These are phyloP conservation scores for human DNA, from an alignment of 2,113 vertebrate genomes.

Conservation along the genomic window DNA sequence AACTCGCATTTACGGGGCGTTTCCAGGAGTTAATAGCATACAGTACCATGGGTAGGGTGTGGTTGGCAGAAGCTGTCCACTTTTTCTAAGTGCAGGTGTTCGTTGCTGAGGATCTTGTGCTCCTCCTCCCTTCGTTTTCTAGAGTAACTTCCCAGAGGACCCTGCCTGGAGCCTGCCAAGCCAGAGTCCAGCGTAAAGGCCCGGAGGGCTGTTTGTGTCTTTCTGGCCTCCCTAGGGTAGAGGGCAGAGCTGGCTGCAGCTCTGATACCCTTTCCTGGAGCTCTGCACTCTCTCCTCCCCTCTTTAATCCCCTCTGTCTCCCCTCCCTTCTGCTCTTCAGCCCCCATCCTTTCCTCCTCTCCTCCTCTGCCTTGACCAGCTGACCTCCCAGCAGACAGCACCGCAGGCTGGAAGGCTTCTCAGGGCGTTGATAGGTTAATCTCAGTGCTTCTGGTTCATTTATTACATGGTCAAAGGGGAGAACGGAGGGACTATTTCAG, in stretches of 20 bases:
- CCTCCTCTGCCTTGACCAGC: neutral
- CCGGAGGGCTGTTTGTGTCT: neutral
- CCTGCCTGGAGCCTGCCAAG: neutral
- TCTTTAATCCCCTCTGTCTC: neutral
- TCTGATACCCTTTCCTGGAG: neutral
- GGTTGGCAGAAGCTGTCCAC: neutral
- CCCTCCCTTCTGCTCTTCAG: neutral
- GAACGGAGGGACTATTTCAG: neutral
- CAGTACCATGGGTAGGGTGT: neutral
- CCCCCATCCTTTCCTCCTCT: neutral
- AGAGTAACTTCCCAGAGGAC: neutral
- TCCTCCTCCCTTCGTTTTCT: neutral
- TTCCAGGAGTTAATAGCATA: neutral
- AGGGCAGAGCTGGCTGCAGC: neutral
- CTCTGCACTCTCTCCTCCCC: neutral
- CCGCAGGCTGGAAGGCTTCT: neutral
- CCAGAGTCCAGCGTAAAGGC: neutral
- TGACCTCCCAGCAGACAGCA: neutral
- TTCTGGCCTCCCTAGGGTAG: neutral
- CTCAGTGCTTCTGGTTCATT: neutral
- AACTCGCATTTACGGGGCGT: neutral
- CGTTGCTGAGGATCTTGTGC: neutral
- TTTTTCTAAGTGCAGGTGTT: neutral
- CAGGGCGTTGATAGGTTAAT: neutral
- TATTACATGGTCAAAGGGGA: neutral